Conservation (phyloP, 2,113 vertebrate species). For the Cyprinodon tularosa region DNA sequence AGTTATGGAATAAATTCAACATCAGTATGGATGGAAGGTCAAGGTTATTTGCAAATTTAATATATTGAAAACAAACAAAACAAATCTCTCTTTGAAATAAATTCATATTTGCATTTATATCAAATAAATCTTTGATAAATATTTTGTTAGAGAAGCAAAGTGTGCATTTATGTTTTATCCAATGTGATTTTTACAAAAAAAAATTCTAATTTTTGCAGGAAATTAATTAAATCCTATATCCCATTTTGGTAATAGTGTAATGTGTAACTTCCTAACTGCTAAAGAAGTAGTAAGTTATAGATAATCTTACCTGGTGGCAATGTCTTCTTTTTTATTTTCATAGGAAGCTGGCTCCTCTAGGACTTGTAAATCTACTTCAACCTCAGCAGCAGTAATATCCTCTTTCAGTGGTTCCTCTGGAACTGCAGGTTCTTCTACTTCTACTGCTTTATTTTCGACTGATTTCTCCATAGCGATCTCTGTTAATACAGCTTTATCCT, state of each 20-base stretch:
- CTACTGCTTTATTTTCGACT: slow-evolving; percentile 23
- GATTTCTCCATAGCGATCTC: slow-evolving; percentile 28
- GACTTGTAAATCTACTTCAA: not conserved
- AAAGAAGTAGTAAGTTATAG: not conserved
- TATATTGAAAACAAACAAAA: not conserved
- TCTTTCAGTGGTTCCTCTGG: slow-evolving; percentile 31
- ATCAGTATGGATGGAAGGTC: not conserved
- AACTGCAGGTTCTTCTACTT: slow-evolving; percentile 13
- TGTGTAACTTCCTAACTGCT: not conserved
- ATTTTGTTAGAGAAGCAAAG: not conserved
- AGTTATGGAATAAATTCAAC: not conserved
- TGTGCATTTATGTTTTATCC: not conserved
- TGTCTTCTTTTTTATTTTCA: slow-evolving; percentile 21
- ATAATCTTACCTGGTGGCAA: slow-evolving; percentile 51
- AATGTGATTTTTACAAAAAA: not conserved
- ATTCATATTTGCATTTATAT: not conserved
- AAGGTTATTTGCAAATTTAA: not conserved
- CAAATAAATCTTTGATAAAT: not conserved
- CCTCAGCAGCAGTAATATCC: slow-evolving; percentile 7
- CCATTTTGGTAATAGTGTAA: not conserved
- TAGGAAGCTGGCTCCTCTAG: slow-evolving; percentile 1
- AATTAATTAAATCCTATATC: not conserved
- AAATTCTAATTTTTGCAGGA: not conserved
- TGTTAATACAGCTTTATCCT: slow-evolving; percentile 7
- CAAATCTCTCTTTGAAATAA: not conserved